These are phyloP conservation scores for Martes flavigula DNA, from an alignment of 2,797 vertebrate genomes.

Conservation along the genomic window DNA sequence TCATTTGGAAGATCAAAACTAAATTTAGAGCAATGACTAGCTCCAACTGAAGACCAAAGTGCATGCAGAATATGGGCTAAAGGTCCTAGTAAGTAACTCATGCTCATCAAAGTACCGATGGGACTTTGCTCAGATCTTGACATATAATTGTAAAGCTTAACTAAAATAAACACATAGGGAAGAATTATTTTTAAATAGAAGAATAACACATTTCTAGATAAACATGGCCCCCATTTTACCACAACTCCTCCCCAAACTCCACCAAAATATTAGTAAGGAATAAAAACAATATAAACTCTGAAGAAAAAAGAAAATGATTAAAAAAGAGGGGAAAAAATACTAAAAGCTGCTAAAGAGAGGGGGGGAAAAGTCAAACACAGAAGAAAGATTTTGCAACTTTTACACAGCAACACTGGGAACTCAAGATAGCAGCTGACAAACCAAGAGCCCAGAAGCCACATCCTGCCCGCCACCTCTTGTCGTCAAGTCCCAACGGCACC, in stretches of 20 bases:
- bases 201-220: conserved; percentile 8
- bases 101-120: not conserved
- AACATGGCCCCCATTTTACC: not conserved
- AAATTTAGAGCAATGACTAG: not conserved
- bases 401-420: not conserved
- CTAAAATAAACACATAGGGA: not conserved
- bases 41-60: not conserved
- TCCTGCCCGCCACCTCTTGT: rapidly evolving
- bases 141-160: not conserved
- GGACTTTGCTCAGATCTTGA: not conserved
- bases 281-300: not conserved
- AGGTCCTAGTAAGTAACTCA: not conserved
- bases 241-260: not conserved
- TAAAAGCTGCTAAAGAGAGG: not conserved
- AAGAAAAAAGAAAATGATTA: not conserved
- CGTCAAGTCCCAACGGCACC: not conserved
- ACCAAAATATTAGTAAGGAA: conserved; percentile 11
- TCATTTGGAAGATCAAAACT: not conserved
- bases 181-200: conserved; percentile 1
- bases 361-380: not conserved
- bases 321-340: not conserved
- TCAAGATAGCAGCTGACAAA: not conserved
- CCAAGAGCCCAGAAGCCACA: not conserved
- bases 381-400: not conserved
- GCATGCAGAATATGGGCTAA: rapidly evolving